Evolutionary conservation across 2,113 vertebrate species (phyloP).

Genomic region (Pelvicachromis taeniatus): DNA sequence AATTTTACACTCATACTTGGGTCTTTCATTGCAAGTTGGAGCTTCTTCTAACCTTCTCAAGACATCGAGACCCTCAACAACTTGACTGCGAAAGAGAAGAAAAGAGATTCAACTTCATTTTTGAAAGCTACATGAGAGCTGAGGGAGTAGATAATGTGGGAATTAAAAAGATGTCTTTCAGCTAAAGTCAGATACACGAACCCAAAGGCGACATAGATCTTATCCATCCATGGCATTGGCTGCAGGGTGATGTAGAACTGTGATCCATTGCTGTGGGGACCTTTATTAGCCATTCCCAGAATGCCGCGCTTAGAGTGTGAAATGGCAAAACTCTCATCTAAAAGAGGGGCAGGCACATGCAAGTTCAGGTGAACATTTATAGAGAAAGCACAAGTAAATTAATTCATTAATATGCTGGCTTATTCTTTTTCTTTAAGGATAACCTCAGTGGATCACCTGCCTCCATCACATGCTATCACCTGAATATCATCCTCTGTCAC

Average conservation of each 20-base stretch:
- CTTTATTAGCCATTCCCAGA: slow-evolving; percentile 85
- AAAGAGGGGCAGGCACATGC: neutral
- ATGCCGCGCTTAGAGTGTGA: slow-evolving; percentile 78
- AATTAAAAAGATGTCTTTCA: neutral
- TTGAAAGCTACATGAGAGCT: neutral
- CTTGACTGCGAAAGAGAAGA: slow-evolving; percentile 66
- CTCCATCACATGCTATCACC: neutral
- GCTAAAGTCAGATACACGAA: slow-evolving; percentile 55
- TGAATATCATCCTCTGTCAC: neutral
- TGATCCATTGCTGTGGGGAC: slow-evolving; percentile 82
- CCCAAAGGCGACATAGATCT: slow-evolving; percentile 88
- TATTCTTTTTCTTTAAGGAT: neutral
- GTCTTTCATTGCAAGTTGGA: slow-evolving; percentile 79
- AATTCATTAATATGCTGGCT: neutral
- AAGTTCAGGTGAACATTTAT: neutral
- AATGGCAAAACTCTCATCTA: slow-evolving; percentile 85
- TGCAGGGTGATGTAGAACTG: slow-evolving; percentile 92
- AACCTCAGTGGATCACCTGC: neutral
- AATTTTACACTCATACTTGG: slow-evolving; percentile 73
- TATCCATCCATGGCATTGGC: slow-evolving; percentile 79
- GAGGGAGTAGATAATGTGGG: neutral
- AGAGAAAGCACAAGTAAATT: neutral
- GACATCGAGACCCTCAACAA: slow-evolving; percentile 81
- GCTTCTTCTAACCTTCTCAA: slow-evolving; percentile 77
- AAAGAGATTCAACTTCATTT: neutral